Percentiles rank a stretch among this genome's conserved stretches.
Conservation (phyloP, 1,140 invertebrate genomes). For the Parapsyche elsis region DNA sequence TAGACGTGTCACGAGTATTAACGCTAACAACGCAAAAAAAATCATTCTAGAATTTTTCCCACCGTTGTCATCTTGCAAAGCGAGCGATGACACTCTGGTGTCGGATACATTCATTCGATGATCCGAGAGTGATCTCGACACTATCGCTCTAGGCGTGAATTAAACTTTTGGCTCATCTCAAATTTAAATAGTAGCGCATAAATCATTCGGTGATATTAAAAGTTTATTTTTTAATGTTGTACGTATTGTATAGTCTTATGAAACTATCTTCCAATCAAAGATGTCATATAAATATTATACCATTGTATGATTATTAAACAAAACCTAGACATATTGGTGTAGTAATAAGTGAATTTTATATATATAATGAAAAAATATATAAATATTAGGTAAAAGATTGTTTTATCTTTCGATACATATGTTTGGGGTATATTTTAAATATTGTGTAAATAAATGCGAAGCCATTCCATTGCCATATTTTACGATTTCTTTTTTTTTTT, state of each 20-base stretch:
- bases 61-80: too few species aligned
- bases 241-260: slow-evolving; percentile 38
- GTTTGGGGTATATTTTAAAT: slow-evolving; percentile 51
- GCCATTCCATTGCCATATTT: slow-evolving; percentile 55
- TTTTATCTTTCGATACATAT: slow-evolving; percentile 41
- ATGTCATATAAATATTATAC: slow-evolving; percentile 35
- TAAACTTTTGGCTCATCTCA: not conserved
- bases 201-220: slow-evolving; percentile 19
- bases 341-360: slow-evolving; percentile 20
- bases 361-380: slow-evolving; percentile 30
- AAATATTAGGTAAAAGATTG: slow-evolving; percentile 32
- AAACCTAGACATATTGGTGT: slow-evolving; percentile 46
- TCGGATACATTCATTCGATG: not conserved
- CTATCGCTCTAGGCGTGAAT: not conserved
- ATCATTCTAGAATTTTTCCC: not conserved
- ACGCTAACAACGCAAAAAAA: not conserved
- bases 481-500: slow-evolving; percentile 42
- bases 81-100: not conserved
- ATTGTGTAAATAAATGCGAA: slow-evolving; percentile 48
- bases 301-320: slow-evolving; percentile 35
- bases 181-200: not conserved
- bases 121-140: not conserved
- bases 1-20: not conserved
- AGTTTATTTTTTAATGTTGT: slow-evolving; percentile 5
- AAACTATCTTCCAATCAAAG: slow-evolving; percentile 41